Percentiles rank a stretch among this genome's conserved stretches.
Conservation (phyloP, 2,888 invertebrate genomes). For the Drosophila robusta region DNA sequence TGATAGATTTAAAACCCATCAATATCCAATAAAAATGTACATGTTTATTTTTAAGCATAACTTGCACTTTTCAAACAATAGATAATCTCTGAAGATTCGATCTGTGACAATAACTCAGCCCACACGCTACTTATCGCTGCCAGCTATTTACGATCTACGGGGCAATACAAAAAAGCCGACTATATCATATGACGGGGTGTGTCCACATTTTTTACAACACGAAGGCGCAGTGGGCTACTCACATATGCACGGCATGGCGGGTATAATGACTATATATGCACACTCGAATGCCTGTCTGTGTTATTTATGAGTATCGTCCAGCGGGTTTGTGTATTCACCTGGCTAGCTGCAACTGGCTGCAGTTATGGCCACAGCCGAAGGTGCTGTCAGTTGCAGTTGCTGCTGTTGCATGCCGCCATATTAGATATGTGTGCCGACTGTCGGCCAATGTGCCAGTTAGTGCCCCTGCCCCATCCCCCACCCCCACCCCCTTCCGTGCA, state of each 20-base stretch:
- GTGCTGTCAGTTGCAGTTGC: slow-evolving; percentile 41
- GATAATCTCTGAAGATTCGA: slow-evolving; percentile 2
- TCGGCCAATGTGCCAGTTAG: slow-evolving; percentile 54
- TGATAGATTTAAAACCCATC: too few species aligned
- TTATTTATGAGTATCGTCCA: slow-evolving; percentile 58
- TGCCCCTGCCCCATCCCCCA: neutral
- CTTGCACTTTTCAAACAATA: neutral
- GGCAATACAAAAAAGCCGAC: slow-evolving; percentile 20
- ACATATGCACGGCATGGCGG: slow-evolving; percentile 15
- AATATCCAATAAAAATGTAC: neutral
- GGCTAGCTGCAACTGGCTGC: slow-evolving; percentile 31
- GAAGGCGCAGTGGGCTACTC: slow-evolving; percentile 30
- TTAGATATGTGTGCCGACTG: slow-evolving; percentile 57
- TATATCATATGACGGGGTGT: slow-evolving; percentile 40
- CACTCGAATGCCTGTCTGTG: slow-evolving; percentile 35
- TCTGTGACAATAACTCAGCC: slow-evolving; percentile 17
- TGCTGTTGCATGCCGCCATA: slow-evolving; percentile 50
- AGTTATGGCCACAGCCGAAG: slow-evolving; percentile 21
- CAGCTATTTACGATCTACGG: slow-evolving; percentile 39
- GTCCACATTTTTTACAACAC: slow-evolving; percentile 37
- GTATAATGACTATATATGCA: slow-evolving; percentile 34
- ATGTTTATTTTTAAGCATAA: neutral
- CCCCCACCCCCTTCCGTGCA: neutral
- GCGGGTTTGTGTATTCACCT: slow-evolving; percentile 30
- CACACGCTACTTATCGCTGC: slow-evolving; percentile 20